Conservation (phyloP, 1,140 invertebrate genomes). For the Colletes latitarsis region DNA sequence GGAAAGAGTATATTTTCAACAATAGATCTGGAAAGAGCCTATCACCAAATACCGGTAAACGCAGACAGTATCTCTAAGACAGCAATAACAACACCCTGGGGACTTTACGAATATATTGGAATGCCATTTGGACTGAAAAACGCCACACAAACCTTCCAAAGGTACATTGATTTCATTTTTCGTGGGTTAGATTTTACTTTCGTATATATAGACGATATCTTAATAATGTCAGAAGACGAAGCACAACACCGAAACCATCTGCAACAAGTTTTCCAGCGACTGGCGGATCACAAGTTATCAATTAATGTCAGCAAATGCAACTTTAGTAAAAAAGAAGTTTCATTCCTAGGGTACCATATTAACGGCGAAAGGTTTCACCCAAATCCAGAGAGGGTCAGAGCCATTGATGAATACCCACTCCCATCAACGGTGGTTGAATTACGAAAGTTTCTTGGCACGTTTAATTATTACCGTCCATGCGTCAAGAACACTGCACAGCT, state of each 20-base stretch:
- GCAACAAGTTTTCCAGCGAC: constrained; percentile 8
- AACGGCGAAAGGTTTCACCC: background rate
- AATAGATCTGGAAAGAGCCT: constrained; percentile 80
- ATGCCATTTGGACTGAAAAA: constrained; percentile 73
- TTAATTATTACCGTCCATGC: constrained; percentile 14
- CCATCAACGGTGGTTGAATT: constrained; percentile 20
- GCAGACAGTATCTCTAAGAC: constrained; percentile 20
- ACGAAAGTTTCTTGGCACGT: constrained; percentile 8
- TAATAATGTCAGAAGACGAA: background rate
- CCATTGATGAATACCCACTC: constrained; percentile 4
- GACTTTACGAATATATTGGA: constrained; percentile 58
- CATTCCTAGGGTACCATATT: constrained; percentile 6
- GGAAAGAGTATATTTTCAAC: constrained; percentile 65
- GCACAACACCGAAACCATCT: constrained; percentile 24
- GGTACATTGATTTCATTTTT: constrained; percentile 39
- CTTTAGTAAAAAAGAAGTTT: constrained; percentile 3
- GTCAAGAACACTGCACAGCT: background rate
- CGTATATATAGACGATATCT: constrained; percentile 16
- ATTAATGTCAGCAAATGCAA: constrained; percentile 1
- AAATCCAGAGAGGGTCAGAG: background rate
- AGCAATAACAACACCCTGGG: constrained; percentile 10
- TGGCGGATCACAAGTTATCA: background rate
- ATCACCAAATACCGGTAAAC: constrained; percentile 76
- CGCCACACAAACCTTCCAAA: constrained; percentile 57
- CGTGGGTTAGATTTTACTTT: constrained; percentile 12